A percentile compares a stretch with the other conserved stretches of the same genome.
These are phyloP conservation scores for Nipponia nippon DNA, from an alignment of 2,113 vertebrate genomes.

Conservation along the genomic window DNA sequence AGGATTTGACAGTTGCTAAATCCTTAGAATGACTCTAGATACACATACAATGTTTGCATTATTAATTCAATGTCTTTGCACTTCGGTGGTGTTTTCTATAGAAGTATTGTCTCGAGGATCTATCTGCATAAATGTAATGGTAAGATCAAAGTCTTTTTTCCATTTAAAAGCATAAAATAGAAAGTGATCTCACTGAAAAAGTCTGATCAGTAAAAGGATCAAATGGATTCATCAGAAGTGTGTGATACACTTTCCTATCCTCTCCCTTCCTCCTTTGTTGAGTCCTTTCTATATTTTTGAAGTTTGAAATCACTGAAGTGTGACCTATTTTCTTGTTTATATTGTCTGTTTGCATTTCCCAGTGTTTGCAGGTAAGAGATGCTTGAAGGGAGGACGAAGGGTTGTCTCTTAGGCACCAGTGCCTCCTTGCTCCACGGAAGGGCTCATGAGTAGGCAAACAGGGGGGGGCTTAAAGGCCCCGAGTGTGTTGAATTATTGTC, in stretches of 20 bases:
- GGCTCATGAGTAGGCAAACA: neutral
- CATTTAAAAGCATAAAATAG: neutral
- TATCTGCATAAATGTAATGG: neutral
- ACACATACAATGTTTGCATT: neutral
- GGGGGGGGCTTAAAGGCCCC: neutral
- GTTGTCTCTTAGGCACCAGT: neutral
- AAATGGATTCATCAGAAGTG: neutral
- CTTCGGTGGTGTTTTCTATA: neutral
- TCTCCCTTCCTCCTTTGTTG: neutral
- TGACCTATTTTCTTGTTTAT: neutral
- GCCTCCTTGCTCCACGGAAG: neutral
- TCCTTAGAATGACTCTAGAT: neutral
- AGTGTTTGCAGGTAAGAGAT: neutral
- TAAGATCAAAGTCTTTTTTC: constrained; percentile 1
- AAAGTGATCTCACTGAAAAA: neutral
- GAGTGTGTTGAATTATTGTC: neutral
- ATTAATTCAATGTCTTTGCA: constrained; percentile 4
- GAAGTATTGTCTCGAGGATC: neutral
- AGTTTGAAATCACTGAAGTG: neutral
- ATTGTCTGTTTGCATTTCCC: neutral
- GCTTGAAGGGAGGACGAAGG: neutral
- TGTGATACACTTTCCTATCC: neutral
- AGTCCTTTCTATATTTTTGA: neutral
- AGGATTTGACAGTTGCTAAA: neutral
- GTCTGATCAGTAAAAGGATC: neutral